Evolutionary conservation across 2,113 vertebrate genomes (phyloP), one percentile per base, ranked within the genome.

Genomic region (Jaculus jaculus): DNA sequence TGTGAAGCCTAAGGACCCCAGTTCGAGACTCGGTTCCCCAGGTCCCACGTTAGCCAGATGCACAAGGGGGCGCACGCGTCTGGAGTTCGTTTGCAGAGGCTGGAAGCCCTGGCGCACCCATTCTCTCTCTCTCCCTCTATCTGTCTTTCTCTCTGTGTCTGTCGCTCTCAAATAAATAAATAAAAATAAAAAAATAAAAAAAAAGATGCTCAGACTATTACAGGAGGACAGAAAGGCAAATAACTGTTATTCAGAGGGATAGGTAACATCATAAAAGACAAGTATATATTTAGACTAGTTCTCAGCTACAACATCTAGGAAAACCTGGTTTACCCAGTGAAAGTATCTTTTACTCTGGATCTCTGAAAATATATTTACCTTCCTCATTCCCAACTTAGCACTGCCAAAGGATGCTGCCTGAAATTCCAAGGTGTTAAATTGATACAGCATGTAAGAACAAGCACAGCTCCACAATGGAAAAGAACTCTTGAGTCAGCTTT

Each of bases 401-500:
- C 39, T 80, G 92, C 92, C 82, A 90, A 88, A 93, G 86, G 79
- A 95, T 84, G 89, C 21, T 71, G 54, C 65, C 93, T 77, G 47
- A 84, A 89, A 87, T 82, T 82, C 93, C 90, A 82, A 92, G 68
- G 37, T 65, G 69, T 3, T 95, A 96, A 92, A 92, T 26, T 85
- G 60, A 66, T 69, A 74, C 17, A n/a, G 39, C 95, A 81, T 93
- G 96, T 96, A 95, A 93, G 68, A 96, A 97, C 94, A 96, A 92
- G 95, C 94, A 92, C 20, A 63, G n/a, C 30, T 39, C 68, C 92
- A 96, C 60, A 85, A 86, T 91, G 75, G 34, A 89, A 97, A 47
- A 92, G 86, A 96, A 91, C 73, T 66, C 83, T 91, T 90, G 94
- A 95, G 94, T 96, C 95, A 96, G 94, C 93, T 94, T 81, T 90